Conservation (phyloP, 2,888 invertebrate genomes). For the Drosophila recens region DNA sequence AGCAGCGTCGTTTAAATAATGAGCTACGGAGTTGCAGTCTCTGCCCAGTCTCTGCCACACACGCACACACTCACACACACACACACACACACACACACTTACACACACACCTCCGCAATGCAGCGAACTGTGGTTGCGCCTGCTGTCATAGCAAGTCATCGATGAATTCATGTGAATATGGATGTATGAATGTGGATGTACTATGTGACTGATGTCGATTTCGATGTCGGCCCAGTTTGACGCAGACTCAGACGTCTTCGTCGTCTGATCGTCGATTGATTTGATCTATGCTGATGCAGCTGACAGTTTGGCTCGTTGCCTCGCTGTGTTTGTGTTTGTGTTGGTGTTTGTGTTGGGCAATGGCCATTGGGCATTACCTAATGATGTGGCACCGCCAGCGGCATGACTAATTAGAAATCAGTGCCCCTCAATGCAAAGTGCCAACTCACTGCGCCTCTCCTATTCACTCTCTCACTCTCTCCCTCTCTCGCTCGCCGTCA, state of each 20-base stretch:
- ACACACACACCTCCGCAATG: slow-evolving; percentile 66
- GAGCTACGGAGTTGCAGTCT: slow-evolving; percentile 61
- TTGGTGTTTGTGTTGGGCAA: slow-evolving; percentile 29
- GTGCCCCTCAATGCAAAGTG: slow-evolving; percentile 62
- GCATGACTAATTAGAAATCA: slow-evolving; percentile 75
- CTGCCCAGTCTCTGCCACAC: slow-evolving; percentile 29
- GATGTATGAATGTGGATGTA: slow-evolving; percentile 3
- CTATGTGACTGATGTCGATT: slow-evolving; percentile 7
- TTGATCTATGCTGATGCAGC: slow-evolving; percentile 52
- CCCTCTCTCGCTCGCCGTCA: background rate
- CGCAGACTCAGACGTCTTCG: slow-evolving; percentile 4
- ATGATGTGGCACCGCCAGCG: slow-evolving; percentile 65
- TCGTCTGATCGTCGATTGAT: slow-evolving; percentile 26
- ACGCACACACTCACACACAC: slow-evolving; percentile 41
- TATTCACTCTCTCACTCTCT: background rate
- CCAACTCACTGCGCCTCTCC: slow-evolving; percentile 48
- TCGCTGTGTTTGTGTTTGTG: background rate
- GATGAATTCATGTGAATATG: slow-evolving; percentile 31
- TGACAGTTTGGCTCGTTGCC: slow-evolving; percentile 38
- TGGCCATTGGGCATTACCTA: slow-evolving; percentile 64
- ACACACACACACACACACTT: slow-evolving; percentile 8
- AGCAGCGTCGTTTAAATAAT: slow-evolving; percentile 80
- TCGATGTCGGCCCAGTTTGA: slow-evolving; percentile 50
- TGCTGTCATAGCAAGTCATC: slow-evolving; percentile 66
- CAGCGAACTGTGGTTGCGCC: slow-evolving; percentile 40